These are phyloP conservation scores for Phoenicopterus ruber DNA, from an alignment of 2,113 vertebrate genomes.

Conservation along the genomic window DNA sequence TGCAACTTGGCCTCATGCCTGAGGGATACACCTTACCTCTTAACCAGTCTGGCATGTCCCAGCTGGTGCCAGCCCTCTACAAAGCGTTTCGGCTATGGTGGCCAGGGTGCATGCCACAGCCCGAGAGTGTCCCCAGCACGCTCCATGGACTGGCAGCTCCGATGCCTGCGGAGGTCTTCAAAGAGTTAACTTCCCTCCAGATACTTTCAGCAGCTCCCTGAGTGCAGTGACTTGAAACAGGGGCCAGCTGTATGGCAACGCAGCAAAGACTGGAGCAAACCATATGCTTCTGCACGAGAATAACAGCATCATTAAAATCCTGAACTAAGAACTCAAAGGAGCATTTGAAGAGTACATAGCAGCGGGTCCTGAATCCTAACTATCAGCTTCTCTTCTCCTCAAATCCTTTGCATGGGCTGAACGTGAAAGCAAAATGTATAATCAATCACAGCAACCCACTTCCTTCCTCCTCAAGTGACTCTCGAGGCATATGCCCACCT, in stretches of 20 bases:
- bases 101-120: too few species aligned
- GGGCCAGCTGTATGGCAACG: background rate
- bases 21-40: background rate
- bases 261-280: conserved; percentile 1
- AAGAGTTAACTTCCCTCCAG: conserved; percentile 28
- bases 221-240: background rate
- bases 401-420: background rate
- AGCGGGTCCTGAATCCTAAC: conserved; percentile 9
- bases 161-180: background rate
- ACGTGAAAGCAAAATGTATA: background rate
- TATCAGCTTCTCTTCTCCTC: background rate
- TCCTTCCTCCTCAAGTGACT: background rate
- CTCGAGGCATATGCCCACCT: background rate
- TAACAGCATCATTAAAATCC: conserved; percentile 60
- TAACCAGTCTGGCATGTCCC: background rate
- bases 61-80: background rate
- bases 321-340: conserved; percentile 54
- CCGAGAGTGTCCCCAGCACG: background rate
- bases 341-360: conserved; percentile 36
- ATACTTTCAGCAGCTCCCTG: background rate
- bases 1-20: background rate
- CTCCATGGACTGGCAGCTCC: background rate
- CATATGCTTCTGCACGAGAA: conserved; percentile 41
- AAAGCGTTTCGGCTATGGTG: background rate
- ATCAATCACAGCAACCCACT: background rate